phyloP scores from a whole-genome alignment of 2,113 vertebrate species.

The Nettapus auritus region DNA sequence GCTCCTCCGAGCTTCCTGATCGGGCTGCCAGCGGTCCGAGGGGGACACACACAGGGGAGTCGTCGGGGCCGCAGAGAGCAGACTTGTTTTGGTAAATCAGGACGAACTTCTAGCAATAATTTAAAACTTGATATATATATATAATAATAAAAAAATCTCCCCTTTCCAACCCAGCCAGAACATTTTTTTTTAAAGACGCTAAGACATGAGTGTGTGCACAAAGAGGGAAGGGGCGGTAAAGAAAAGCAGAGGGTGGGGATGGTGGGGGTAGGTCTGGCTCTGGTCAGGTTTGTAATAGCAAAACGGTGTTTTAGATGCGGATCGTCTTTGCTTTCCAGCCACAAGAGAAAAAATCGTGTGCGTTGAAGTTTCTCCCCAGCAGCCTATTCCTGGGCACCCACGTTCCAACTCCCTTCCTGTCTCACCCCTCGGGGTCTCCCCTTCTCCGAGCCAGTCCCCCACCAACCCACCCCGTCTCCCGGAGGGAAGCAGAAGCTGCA shows the following conservation, averaged over 20 bases:
- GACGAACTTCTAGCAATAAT: slow-evolving; percentile 84
- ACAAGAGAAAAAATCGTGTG: slow-evolving; percentile 63
- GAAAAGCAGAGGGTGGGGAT: background rate
- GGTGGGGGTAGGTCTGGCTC: slow-evolving; percentile 53
- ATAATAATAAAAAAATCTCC: slow-evolving; percentile 78
- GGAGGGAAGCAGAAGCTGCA: slow-evolving; percentile 17
- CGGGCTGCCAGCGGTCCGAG: slow-evolving; percentile 70
- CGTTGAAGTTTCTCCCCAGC: slow-evolving; percentile 62
- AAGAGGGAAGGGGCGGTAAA: slow-evolving; percentile 4
- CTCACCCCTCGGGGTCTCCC: slow-evolving; percentile 19
- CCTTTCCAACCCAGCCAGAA: slow-evolving; percentile 70
- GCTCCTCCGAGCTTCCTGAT: slow-evolving; percentile 58
- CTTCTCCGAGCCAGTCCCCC: slow-evolving; percentile 1
- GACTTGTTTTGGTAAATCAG: slow-evolving; percentile 83
- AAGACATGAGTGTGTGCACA: slow-evolving; percentile 69
- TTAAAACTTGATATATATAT: slow-evolving; percentile 87
- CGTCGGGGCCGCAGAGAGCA: slow-evolving; percentile 49
- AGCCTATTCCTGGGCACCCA: slow-evolving; percentile 59
- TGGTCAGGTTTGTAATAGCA: slow-evolving; percentile 58
- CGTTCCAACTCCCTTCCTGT: slow-evolving; percentile 57
- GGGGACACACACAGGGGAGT: slow-evolving; percentile 35
- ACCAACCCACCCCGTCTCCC: slow-evolving; percentile 37
- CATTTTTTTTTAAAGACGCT: slow-evolving; percentile 56
- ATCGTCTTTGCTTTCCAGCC: slow-evolving; percentile 64
- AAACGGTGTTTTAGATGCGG: slow-evolving; percentile 64